Evolutionary conservation across 2,888 invertebrate genomes (phyloP), one percentile per base, ranked within the genome.

Genomic region (Caenorhabditis virilis): DNA sequence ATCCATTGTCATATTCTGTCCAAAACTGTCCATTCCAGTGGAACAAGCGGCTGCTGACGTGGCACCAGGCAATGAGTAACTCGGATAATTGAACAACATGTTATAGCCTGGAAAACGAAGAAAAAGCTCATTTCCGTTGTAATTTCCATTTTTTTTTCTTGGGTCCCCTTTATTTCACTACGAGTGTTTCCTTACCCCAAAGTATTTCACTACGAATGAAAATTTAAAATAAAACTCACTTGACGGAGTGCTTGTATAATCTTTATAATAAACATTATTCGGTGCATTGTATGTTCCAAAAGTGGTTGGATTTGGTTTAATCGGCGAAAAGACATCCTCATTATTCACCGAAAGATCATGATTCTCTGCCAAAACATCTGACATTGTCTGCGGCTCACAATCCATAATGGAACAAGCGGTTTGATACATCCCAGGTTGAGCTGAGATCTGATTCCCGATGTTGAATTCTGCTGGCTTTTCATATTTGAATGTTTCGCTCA

Each of bases 51-150:
- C 46, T 7, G 58, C 25, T 0, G 63, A 25, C 15, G 42, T 26
- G 2, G 48, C n/a, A 18, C 27, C 41, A 15, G 43, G 22, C n/a
- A 50, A 16, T 7, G 38, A 39, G 41, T 64, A 56, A 6, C 58
- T 38, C n/a, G 45, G 60, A 26, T 66, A 70, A 47, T 65, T 55
- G 53, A 60, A 39, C 42, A 63, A 60, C 64, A 70, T 53, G n/a
- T 54, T 55, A 49, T 71, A 71, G 49, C 59, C 70, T 67, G 62
- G 35, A 39, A 51, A 27, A 18, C 20, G 39, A 39, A 33, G 20
- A 30, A 13, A 38, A n/a, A 36, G 13, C 30, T 30, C 30, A 30
- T 30, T 30, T 30, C 30, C 30, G 30, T 30, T 30, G n/a, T n/a
- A 36, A 7, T 9, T 13, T 30, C 6, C 30, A 30, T 9, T 30